Conservation (phyloP, 2,888 invertebrate genomes). For the Nymphalis c-album region DNA sequence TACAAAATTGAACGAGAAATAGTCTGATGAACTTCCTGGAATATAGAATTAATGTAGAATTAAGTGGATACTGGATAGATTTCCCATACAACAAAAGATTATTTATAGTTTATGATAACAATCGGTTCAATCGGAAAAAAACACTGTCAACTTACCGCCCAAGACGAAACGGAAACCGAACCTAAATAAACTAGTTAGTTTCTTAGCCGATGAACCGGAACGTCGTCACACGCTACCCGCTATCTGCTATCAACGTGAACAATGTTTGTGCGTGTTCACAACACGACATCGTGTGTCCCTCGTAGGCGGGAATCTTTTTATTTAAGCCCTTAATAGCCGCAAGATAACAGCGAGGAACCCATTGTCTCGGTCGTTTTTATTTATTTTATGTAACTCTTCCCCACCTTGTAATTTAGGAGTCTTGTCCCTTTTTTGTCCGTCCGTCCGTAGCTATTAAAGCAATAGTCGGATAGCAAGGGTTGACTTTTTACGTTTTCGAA, state of each 20-base stretch:
- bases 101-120: no score
- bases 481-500: constrained; percentile 43
- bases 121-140: no score
- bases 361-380: constrained; percentile 56
- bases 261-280: constrained; percentile 53
- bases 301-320: constrained; percentile 65
- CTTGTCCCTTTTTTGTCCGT: constrained; percentile 55
- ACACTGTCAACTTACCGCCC: no score
- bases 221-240: background rate
- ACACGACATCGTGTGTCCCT: constrained; percentile 38
- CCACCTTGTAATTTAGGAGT: constrained; percentile 61
- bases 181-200: no score
- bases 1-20: no score
- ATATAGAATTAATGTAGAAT: no score
- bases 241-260: constrained; percentile 24
- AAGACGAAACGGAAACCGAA: no score
- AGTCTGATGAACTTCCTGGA: no score
- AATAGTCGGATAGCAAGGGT: constrained; percentile 44
- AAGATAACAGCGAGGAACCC: constrained; percentile 49
- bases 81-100: no score
- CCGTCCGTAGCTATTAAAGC: constrained; percentile 59
- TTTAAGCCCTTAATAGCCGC: constrained; percentile 59
- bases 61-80: no score
- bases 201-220: no score
- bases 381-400: constrained; percentile 50